phyloP scores from a whole-genome alignment of 1,140 invertebrate genomes.

The Leguminivora glycinivorella region DNA sequence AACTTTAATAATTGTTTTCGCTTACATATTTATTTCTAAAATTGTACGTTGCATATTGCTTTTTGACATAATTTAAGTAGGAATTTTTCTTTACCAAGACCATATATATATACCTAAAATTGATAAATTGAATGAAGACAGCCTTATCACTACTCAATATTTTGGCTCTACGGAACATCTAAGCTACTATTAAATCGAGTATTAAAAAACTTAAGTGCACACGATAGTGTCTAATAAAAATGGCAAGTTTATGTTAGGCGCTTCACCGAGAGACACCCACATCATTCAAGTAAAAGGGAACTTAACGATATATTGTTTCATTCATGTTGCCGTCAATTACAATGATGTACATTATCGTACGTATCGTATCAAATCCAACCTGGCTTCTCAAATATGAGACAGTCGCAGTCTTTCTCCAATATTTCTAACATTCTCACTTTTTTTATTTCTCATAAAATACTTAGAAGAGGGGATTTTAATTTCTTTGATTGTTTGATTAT shows the following conservation, averaged over 20 bases:
- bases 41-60: constrained; percentile 25
- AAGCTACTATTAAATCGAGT: constrained; percentile 3
- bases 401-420: constrained; percentile 18
- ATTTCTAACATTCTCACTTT: constrained; percentile 11
- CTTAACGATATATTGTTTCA: not conserved
- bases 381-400: not conserved
- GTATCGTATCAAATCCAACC: not conserved
- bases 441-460: not conserved
- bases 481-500: not conserved
- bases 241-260: not conserved
- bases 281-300: not conserved
- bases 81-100: not conserved
- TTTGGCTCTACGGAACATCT: constrained; percentile 1
- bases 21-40: constrained; percentile 23
- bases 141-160: not conserved
- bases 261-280: too few relatives aligned
- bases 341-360: not conserved
- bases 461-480: not conserved
- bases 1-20: constrained; percentile 7
- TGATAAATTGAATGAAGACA: not conserved
- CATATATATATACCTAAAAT: not conserved
- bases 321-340: not conserved
- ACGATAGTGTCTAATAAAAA: not conserved
- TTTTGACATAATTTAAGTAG: constrained; percentile 21
- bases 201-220: not conserved